These are phyloP conservation scores for Teinopalpus imperialis DNA, from an alignment of 2,888 invertebrate species.

Conservation along the genomic window DNA sequence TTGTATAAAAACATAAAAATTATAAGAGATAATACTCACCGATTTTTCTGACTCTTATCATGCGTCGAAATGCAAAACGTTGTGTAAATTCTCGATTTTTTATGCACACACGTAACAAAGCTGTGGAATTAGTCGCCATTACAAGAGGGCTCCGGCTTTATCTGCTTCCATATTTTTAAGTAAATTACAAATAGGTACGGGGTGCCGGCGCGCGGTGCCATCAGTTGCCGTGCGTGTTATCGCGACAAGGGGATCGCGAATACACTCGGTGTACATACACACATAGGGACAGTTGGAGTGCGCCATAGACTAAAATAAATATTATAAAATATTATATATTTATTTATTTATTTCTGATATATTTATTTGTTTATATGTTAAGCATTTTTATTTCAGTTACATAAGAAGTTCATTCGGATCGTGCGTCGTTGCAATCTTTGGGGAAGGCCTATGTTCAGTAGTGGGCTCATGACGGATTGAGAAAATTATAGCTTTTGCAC, in stretches of 20 bases:
- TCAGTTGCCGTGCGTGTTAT: conserved; percentile 77
- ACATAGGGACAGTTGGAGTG: conserved; percentile 35
- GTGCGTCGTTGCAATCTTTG: too few relatives aligned
- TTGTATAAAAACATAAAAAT: conserved; percentile 1
- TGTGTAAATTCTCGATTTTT: conserved; percentile 31
- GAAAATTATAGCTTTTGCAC: too few relatives aligned
- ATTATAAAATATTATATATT: too few relatives aligned
- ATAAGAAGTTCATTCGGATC: too few relatives aligned
- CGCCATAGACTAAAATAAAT: conserved; percentile 39
- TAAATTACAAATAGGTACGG: conserved; percentile 79
- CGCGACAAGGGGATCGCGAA: conserved; percentile 71
- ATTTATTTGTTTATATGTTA: too few relatives aligned
- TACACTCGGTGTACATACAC: conserved; percentile 47
- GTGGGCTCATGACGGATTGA: too few relatives aligned
- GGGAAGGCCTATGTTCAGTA: too few relatives aligned
- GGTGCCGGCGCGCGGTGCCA: conserved; percentile 52
- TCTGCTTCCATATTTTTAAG: conserved; percentile 76
- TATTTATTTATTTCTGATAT: too few relatives aligned
- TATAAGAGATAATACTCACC: conserved; percentile 7
- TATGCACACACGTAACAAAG: conserved; percentile 49
- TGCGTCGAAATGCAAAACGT: conserved; percentile 24
- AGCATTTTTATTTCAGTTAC: too few relatives aligned
- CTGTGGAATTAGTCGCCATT: conserved; percentile 55
- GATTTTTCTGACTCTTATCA: conserved; percentile 16
- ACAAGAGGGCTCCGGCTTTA: conserved; percentile 57